These are phyloP conservation scores for Myocastor coypus DNA, from an alignment of 2,113 vertebrate genomes.

Conservation along the genomic window DNA sequence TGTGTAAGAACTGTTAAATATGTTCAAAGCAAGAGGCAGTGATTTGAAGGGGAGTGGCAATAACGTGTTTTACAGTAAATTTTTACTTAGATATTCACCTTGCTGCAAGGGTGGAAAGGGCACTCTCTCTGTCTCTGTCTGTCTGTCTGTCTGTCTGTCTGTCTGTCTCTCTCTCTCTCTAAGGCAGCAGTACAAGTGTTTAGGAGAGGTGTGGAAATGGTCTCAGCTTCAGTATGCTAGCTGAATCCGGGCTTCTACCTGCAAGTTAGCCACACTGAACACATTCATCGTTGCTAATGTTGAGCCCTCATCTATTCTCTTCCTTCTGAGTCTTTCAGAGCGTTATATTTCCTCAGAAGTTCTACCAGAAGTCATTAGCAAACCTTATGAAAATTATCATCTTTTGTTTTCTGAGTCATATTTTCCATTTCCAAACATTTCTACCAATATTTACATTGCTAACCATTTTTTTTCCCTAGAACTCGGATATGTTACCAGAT, in stretches of 20 bases:
- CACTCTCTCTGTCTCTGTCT: too few species aligned
- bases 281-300: background rate
- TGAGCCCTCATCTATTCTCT: background rate
- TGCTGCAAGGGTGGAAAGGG: background rate
- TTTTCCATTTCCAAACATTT: accelerated
- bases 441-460: background rate
- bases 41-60: background rate
- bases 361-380: background rate
- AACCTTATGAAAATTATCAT: background rate
- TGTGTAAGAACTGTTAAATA: background rate
- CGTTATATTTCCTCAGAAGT: background rate
- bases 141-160: too few species aligned
- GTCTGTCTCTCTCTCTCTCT: too few species aligned
- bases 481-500: background rate
- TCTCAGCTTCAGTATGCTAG: too few species aligned
- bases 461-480: background rate
- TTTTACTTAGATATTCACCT: background rate
- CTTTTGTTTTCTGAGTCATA: background rate
- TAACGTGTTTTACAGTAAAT: background rate
- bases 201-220: background rate
- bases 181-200: too few species aligned
- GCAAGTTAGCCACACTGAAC: background rate
- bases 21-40: background rate
- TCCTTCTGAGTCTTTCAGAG: background rate
- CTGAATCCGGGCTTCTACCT: background rate